Evolutionary conservation across 2,113 vertebrate genomes (phyloP).

Genomic region (Ceratotherium simum): DNA sequence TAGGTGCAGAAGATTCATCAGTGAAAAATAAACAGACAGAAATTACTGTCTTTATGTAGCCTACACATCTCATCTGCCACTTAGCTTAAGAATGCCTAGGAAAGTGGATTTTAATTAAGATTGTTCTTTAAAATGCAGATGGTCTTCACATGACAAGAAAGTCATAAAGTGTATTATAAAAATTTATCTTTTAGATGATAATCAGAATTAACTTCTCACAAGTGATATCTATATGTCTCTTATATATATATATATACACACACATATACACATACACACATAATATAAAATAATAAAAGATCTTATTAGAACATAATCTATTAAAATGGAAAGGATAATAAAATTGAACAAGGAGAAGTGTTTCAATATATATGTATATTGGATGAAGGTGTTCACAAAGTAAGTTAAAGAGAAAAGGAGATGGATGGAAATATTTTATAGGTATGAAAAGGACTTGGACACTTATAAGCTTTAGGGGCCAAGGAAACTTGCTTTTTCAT

Average conservation of each 20-base stretch:
- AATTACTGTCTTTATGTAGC: not conserved
- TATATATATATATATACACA: not conserved
- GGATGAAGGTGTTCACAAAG: not conserved
- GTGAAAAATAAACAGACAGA: not conserved
- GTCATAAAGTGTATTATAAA: not conserved
- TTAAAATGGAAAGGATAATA: not conserved
- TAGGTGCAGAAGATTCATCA: not conserved
- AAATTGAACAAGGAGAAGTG: not conserved
- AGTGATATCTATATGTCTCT: not conserved
- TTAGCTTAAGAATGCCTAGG: not conserved
- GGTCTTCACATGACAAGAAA: not conserved
- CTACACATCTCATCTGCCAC: not conserved
- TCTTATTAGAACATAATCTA: not conserved
- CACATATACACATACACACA: not conserved
- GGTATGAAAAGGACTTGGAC: not conserved
- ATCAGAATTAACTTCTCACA: not conserved
- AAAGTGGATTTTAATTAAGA: conserved; percentile 24
- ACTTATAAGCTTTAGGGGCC: not conserved
- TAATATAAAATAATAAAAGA: not conserved
- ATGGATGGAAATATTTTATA: not conserved
- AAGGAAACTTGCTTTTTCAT: not conserved
- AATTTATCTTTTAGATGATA: not conserved
- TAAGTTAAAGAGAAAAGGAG: not conserved
- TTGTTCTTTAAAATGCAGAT: not conserved
- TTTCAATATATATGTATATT: not conserved